Evolutionary conservation across 2,888 invertebrate species (phyloP).

Genomic region (Coronaproctus castanopsis): DNA sequence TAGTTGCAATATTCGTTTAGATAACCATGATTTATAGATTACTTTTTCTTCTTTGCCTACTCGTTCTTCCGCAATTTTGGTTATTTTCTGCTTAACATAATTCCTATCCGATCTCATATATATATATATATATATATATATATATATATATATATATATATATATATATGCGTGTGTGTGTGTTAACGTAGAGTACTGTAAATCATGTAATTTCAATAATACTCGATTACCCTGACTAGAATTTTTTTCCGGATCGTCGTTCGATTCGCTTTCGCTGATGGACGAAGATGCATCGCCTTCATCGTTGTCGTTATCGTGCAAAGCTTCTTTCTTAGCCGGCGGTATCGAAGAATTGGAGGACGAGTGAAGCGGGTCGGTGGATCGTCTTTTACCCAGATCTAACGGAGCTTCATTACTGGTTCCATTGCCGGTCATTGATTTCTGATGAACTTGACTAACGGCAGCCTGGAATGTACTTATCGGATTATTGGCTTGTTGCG

Average conservation of each 20-base stretch:
- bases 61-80: too few species aligned
- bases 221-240: conserved; percentile 10
- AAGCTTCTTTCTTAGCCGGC: conserved; percentile 1
- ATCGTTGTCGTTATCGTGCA: conserved; percentile 2
- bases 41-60: too few species aligned
- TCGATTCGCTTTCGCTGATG: conserved; percentile 8
- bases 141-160: conserved; percentile 1
- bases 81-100: too few species aligned
- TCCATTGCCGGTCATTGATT: not conserved
- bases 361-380: not conserved
- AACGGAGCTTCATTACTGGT: conserved; percentile 9
- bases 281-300: conserved; percentile 6
- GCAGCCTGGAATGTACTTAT: conserved; percentile 9
- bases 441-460: conserved; percentile 1
- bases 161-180: conserved; percentile 1
- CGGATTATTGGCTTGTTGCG: conserved; percentile 1
- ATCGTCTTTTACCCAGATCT: conserved; percentile 10
- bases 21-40: too few species aligned
- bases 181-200: conserved; percentile 3
- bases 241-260: conserved; percentile 7
- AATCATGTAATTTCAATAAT: not conserved
- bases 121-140: not conserved
- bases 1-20: too few species aligned
- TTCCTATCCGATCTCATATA: too few species aligned
- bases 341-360: not conserved